These are phyloP conservation scores for Drosophila quinaria DNA, from an alignment of 2,888 invertebrate genomes.

Conservation along the genomic window DNA sequence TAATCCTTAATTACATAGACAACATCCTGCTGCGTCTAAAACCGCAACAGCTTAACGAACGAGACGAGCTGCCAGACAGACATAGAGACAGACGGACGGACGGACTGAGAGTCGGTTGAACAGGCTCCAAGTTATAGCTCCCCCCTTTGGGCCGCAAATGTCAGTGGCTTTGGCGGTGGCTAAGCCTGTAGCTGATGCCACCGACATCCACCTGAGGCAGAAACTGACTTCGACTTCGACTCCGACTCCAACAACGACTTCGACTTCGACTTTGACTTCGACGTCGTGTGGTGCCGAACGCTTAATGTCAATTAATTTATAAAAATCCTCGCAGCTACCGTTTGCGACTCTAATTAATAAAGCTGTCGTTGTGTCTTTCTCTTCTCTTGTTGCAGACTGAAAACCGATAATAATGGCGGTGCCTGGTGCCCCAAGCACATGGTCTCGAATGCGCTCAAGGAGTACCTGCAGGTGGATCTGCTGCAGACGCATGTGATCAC, in stretches of 20 bases:
- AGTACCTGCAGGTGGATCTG: slow-evolving; percentile 91
- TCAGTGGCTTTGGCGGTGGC: slow-evolving; percentile 38
- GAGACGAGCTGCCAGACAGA: slow-evolving; percentile 78
- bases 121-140: slow-evolving; percentile 10
- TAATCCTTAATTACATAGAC: slow-evolving; percentile 85
- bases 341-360: slow-evolving; percentile 67
- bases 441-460: slow-evolving; percentile 90
- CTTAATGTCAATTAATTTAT: slow-evolving; percentile 85
- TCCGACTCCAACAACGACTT: slow-evolving; percentile 30
- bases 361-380: slow-evolving; percentile 34
- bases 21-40: slow-evolving; percentile 83
- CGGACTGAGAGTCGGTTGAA: slow-evolving; percentile 1
- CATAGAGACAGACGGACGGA: not conserved
- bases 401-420: slow-evolving; percentile 92
- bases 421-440: slow-evolving; percentile 94
- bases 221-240: slow-evolving; percentile 23
- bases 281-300: slow-evolving; percentile 80
- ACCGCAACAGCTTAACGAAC: slow-evolving; percentile 82
- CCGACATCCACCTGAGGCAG: slow-evolving; percentile 9
- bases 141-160: slow-evolving; percentile 28
- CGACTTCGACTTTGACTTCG: slow-evolving; percentile 10
- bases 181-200: slow-evolving; percentile 17
- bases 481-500: slow-evolving; percentile 90
- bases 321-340: slow-evolving; percentile 61
- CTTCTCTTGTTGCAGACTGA: slow-evolving; percentile 87